These are phyloP conservation scores for Dasyurus viverrinus DNA, from an alignment of 2,113 vertebrate species.

Conservation along the genomic window DNA sequence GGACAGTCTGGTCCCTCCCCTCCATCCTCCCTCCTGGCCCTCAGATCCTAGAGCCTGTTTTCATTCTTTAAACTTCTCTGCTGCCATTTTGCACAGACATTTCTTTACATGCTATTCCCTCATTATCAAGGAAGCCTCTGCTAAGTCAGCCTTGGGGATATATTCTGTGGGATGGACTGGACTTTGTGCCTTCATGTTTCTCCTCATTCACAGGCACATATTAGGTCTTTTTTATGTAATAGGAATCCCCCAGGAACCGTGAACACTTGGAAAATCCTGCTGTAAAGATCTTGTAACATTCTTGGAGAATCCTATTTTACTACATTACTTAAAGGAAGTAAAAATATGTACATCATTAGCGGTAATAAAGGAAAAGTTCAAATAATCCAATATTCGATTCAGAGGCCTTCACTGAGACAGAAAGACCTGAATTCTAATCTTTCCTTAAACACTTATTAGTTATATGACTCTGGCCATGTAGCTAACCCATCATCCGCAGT, in stretches of 20 bases:
- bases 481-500: neutral
- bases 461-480: neutral
- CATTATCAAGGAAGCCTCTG: neutral
- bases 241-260: constrained; percentile 6
- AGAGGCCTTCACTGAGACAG: neutral
- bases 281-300: constrained; percentile 54
- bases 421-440: neutral
- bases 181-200: neutral
- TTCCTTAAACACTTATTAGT: neutral
- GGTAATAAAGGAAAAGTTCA: constrained; percentile 41
- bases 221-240: constrained; percentile 33
- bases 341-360: constrained; percentile 40
- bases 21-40: too few relatives aligned
- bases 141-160: neutral
- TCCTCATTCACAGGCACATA: neutral
- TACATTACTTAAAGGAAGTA: constrained; percentile 23
- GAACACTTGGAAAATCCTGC: constrained; percentile 10
- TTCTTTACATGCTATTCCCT: neutral
- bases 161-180: too few relatives aligned
- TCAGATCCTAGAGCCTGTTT: neutral
- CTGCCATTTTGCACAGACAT: neutral
- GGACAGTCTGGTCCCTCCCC: neutral
- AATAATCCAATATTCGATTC: constrained; percentile 18
- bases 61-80: neutral
- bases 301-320: constrained; percentile 43